phyloP scores from a whole-genome alignment of 1,140 invertebrate genomes.

The Drosophila tropicalis region DNA sequence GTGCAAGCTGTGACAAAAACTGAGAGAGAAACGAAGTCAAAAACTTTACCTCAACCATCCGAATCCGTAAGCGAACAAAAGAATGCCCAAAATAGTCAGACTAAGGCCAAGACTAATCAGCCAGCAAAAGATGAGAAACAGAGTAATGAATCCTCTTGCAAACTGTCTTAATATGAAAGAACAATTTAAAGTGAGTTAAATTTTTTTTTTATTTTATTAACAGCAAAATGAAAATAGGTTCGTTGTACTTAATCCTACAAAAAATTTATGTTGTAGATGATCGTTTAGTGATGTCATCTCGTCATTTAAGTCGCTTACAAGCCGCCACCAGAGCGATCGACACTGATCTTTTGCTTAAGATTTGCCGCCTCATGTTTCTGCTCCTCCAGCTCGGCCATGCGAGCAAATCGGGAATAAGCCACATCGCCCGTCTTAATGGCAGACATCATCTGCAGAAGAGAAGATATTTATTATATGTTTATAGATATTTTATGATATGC shows the following conservation, averaged over 20 bases:
- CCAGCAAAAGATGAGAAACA: background rate
- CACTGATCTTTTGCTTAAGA: slow-evolving; percentile 91
- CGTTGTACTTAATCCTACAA: slow-evolving; percentile 61
- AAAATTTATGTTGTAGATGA: slow-evolving; percentile 34
- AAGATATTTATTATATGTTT: background rate
- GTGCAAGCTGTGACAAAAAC: too few relatives aligned
- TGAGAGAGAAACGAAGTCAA: too few relatives aligned
- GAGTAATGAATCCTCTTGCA: background rate
- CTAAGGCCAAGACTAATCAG: background rate
- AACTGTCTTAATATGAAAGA: background rate
- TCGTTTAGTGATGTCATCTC: slow-evolving; percentile 24
- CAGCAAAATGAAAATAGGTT: slow-evolving; percentile 71
- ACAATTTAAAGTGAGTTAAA: slow-evolving; percentile 31
- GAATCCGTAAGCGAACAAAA: too few relatives aligned
- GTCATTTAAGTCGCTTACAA: slow-evolving; percentile 86
- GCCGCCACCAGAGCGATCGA: slow-evolving; percentile 97
- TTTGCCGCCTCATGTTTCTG: slow-evolving; percentile 89
- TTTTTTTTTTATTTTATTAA: slow-evolving; percentile 53
- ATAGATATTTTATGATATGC: too few relatives aligned
- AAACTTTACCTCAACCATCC: too few relatives aligned
- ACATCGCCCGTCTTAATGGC: slow-evolving; percentile 97
- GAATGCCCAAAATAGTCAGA: too few relatives aligned
- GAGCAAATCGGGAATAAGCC: slow-evolving; percentile 94
- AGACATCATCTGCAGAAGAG: slow-evolving; percentile 93
- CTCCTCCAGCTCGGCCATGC: slow-evolving; percentile 95